phyloP scores from a whole-genome alignment of 2,797 vertebrate species.

The Spinus olivaceus region DNA sequence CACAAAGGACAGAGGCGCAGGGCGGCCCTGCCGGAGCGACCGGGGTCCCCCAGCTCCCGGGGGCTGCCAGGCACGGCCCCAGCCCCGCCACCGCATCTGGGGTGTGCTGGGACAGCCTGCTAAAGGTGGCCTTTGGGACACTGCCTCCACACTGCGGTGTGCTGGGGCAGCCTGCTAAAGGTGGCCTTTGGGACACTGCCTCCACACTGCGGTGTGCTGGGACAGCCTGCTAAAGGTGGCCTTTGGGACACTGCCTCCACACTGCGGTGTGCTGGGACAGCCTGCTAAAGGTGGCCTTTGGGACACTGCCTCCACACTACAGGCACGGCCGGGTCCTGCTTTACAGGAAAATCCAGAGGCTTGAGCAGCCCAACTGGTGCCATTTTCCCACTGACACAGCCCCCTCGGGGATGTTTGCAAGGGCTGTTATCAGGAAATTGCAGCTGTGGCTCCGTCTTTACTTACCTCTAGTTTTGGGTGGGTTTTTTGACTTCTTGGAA shows the following conservation, averaged over 20 bases:
- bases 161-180: too few species aligned
- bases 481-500: constrained; percentile 24
- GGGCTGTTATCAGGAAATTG: neutral
- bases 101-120: neutral
- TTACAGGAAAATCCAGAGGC: neutral
- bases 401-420: neutral
- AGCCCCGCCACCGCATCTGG: neutral
- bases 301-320: neutral
- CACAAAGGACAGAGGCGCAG: neutral
- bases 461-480: neutral
- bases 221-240: too few species aligned
- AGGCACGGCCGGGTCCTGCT: neutral
- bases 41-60: rapidly evolving
- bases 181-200: neutral
- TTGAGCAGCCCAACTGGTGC: neutral
- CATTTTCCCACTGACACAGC: neutral
- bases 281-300: too few species aligned
- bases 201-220: too few species aligned
- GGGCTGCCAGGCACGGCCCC: neutral
- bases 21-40: neutral
- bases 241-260: too few species aligned
- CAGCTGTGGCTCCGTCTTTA: neutral
- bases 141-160: too few species aligned
- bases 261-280: too few species aligned
- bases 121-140: too few species aligned